These are phyloP conservation scores for Seriola aureovittata DNA, from an alignment of 2,113 vertebrate genomes.

Conservation along the genomic window DNA sequence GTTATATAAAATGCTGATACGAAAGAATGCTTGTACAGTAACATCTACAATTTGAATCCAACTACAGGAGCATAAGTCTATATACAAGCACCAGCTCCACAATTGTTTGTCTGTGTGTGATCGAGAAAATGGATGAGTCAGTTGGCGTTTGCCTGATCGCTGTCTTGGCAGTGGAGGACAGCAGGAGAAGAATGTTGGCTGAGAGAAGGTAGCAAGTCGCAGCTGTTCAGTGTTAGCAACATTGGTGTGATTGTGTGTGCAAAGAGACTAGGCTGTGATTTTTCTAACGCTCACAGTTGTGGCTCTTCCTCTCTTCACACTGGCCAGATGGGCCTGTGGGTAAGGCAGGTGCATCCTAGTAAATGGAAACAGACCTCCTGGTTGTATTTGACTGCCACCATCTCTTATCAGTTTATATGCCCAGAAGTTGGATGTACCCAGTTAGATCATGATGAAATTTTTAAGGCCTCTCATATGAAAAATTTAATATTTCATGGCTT, in stretches of 20 bases:
- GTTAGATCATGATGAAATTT: background rate
- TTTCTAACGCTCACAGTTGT: constrained; percentile 49
- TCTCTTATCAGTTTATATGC: constrained; percentile 3
- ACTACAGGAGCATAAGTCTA: constrained; percentile 17
- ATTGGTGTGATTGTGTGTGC: constrained; percentile 63
- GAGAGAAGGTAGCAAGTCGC: constrained; percentile 53
- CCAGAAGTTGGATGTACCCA: background rate
- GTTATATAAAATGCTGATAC: constrained; percentile 44
- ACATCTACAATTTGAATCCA: constrained; percentile 30
- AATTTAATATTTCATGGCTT: background rate
- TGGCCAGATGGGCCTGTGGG: constrained; percentile 42
- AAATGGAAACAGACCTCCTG: constrained; percentile 40
- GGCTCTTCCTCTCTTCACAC: constrained; percentile 29
- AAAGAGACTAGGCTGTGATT: constrained; percentile 30
- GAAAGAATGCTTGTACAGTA: constrained; percentile 26
- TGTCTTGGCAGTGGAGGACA: constrained; percentile 65
- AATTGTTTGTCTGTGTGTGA: constrained; percentile 55
- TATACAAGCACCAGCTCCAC: constrained; percentile 19
- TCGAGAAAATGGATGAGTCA: constrained; percentile 68
- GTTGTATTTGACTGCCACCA: constrained; percentile 24
- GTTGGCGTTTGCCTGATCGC: constrained; percentile 61
- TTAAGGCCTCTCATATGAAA: background rate
- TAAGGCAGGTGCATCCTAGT: constrained; percentile 69
- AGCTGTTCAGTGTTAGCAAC: constrained; percentile 68
- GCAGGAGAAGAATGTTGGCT: constrained; percentile 72